Evolutionary conservation across 1,140 invertebrate genomes (phyloP), one percentile per base, ranked within the genome.

Genomic region (Listronotus bonariensis): DNA sequence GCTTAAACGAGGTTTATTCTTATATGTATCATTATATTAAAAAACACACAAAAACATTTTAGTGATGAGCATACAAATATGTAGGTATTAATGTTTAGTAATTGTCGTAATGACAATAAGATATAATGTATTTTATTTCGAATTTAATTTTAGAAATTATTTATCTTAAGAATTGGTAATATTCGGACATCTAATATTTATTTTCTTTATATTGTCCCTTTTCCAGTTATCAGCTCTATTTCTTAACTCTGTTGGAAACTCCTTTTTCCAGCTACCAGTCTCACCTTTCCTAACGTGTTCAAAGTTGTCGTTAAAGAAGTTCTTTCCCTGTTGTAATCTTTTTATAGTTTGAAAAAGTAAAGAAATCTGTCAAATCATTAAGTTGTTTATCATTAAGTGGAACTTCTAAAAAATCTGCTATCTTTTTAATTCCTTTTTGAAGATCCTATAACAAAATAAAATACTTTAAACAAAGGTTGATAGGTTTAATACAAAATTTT

Each of bases 281-380:
- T 53, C 11, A 2, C 58, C 58, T 52, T 52, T 61, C 31, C 58
- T 40, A 6, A 61, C 40, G n/a, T 52, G 38, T 11, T 49, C 46
- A 11, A 59, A 17, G 15, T 26, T 34, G 9, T 49, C 43, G 8
- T 48, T 48, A 34, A 36, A 38, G 14, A 38, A 32, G 38, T 59
- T 38, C 17, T 59, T 59, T n/a, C 34, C 18, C 20, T 42, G 40
- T 6, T n/a, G 31, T 45, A n/a, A 31, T 32, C 49, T 59, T 59
- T 15, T 42, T 45, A 31, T 48, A 59, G 38, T 59, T 59, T 20
- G 45, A 15, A 18, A 59, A 49, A 20, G 6, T 17, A 11, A 59
- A 18, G 34, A 48, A 38, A 1, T 59, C 45, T 12, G 43, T 31
- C 3, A 59, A 15, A n/a, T 49, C 17, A 17, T 49, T 31, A 5